Base-by-base conservation (phyloP, 1,140 invertebrate genomes). In the Ganaspis sp. region DNA sequence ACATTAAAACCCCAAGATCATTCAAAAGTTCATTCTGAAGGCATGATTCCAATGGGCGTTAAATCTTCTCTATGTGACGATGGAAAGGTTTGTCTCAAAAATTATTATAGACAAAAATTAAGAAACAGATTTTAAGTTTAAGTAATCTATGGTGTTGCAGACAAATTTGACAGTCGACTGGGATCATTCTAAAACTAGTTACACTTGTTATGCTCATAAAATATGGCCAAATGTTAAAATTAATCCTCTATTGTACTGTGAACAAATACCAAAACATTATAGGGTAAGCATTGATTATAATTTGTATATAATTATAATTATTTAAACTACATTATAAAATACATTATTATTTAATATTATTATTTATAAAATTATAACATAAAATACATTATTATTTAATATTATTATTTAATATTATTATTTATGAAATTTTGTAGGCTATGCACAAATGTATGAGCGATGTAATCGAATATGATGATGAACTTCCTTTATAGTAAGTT, bases 381-480 rank as follows among this genome's bases (percentile, higher is more conserved):
- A n/a, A n/a, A n/a, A n/a, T n/a, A n/a, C n/a, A n/a, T n/a, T n/a
- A n/a, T n/a, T n/a, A n/a, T n/a, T n/a, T n/a, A n/a, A n/a, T n/a
- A n/a, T n/a, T n/a, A n/a, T n/a, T n/a, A n/a, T n/a, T n/a, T n/a
- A n/a, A n/a, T n/a, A 34, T 34, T 34, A 34, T 34, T 34, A 34
- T 34, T 34, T 34, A 34, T 34, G 29, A 34, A 2, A 72, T 74
- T 82, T 91, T 91, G 45, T 79, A 95, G 94, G 93, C 95, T 37
- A 89, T 87, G n/a, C 93, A 96, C 83, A 92, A 92, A 79, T 97
- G 96, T 85, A 94, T 96, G 93, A 92, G 94, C 69, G 92, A 94
- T 74, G 85, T 86, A 4, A 95, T 96, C 54, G 85, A 87, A 19
- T 97, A 96, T 85, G 87, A 92, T 42, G 89, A 93, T 42, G 78